A percentile compares a stretch with the other conserved stretches of the same genome.
These are phyloP conservation scores for Anagyrus pseudococci DNA, from an alignment of 2,888 invertebrate species.

Conservation along the genomic window DNA sequence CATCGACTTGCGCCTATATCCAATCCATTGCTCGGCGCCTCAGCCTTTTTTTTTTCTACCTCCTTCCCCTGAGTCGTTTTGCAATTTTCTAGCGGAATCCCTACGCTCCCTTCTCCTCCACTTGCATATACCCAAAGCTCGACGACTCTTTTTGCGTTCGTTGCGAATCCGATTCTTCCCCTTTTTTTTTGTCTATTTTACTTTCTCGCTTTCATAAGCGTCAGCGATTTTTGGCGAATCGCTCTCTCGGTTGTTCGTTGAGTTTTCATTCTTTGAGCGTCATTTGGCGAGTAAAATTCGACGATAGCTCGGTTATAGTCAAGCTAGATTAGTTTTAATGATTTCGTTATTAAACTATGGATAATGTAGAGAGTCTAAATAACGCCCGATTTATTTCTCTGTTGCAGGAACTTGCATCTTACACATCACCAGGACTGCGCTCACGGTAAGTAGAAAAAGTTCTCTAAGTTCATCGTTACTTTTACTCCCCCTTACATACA, in stretches of 20 bases:
- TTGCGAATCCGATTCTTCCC: too few species aligned
- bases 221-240: not conserved
- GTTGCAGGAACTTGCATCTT: conserved; percentile 51
- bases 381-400: not conserved
- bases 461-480: not conserved
- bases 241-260: too few species aligned
- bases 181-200: too few species aligned
- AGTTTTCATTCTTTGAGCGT: too few species aligned
- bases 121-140: too few species aligned
- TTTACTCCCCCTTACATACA: not conserved
- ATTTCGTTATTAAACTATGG: too few species aligned
- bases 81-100: conserved; percentile 10
- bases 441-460: conserved; percentile 53
- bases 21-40: conserved; percentile 24
- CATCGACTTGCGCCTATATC: conserved; percentile 28
- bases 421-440: conserved; percentile 56
- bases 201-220: too few species aligned
- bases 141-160: conserved; percentile 7
- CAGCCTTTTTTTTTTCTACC: not conserved
- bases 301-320: too few species aligned
- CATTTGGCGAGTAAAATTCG: too few species aligned
- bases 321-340: too few species aligned
- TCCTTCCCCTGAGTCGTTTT: not conserved
- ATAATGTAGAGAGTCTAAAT: not conserved
- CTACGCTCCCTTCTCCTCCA: conserved; percentile 2